Percentiles rank a stretch among this genome's conserved stretches.
Conservation (phyloP, 53 echinoderm and acorn worm genomes). For the Hippasteria phrygiana region DNA sequence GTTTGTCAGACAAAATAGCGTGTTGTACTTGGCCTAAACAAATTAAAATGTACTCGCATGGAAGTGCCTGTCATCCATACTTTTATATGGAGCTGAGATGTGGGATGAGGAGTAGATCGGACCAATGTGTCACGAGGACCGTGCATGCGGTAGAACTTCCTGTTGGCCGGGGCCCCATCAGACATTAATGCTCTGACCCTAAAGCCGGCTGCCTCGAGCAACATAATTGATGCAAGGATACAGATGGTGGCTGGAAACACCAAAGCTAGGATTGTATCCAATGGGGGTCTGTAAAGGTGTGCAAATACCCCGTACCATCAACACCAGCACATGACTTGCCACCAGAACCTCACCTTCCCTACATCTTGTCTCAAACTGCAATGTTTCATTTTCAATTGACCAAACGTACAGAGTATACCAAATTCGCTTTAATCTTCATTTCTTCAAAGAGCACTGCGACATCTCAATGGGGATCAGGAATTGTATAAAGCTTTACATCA, state of each 20-base stretch:
- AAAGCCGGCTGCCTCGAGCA: conserved; percentile 25
- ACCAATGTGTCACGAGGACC: neutral
- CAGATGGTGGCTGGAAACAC: conserved; percentile 16
- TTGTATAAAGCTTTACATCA: neutral
- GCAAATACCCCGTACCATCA: conserved; percentile 60
- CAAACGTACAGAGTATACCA: conserved; percentile 51
- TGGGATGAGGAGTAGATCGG: neutral
- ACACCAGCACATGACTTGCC: conserved; percentile 73
- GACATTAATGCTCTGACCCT: conserved; percentile 34
- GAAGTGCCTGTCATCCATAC: no score
- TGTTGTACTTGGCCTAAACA: no score
- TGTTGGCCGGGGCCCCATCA: conserved; percentile 33
- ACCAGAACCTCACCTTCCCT: conserved; percentile 17
- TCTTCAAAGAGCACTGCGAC: conserved; percentile 54
- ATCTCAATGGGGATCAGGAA: conserved; percentile 8
- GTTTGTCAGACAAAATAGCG: no score
- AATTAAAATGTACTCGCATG: no score
- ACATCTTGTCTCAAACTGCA: conserved; percentile 15
- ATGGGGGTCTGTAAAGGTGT: neutral
- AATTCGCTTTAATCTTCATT: conserved; percentile 38
- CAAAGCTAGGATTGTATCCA: conserved; percentile 7
- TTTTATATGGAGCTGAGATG: no score
- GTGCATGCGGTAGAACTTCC: conserved; percentile 36
- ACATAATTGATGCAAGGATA: neutral
- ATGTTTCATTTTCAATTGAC: conserved; percentile 21